phyloP scores from a whole-genome alignment of 2,888 invertebrate species.

The Meta bourneti region DNA sequence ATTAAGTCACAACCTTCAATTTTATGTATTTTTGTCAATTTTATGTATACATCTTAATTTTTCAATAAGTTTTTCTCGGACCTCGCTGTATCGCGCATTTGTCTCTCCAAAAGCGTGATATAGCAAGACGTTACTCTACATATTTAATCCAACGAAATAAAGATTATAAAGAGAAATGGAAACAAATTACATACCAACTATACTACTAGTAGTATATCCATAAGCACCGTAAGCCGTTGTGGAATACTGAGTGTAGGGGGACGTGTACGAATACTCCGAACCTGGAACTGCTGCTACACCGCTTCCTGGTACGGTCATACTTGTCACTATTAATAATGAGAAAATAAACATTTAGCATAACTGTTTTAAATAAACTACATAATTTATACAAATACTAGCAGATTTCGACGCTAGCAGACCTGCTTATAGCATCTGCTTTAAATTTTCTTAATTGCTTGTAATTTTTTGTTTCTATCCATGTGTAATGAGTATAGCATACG shows the following conservation, averaged over 20 bases:
- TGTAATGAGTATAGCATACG: no score
- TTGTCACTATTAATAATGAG: conserved; percentile 64
- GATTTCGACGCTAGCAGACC: not conserved
- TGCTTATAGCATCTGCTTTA: no score
- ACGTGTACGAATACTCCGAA: conserved; percentile 87
- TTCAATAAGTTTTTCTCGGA: no score
- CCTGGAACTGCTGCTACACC: conserved; percentile 83
- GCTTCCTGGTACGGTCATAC: conserved; percentile 77
- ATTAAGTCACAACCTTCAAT: no score
- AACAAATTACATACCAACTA: conserved; percentile 83
- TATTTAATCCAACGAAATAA: no score
- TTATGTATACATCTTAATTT: no score
- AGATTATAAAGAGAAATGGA: no score
- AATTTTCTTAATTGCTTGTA: not conserved
- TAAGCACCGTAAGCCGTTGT: conserved; percentile 83
- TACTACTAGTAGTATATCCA: conserved; percentile 82
- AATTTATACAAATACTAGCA: not conserved
- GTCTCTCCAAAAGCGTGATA: no score
- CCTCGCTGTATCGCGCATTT: no score
- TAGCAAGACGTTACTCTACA: no score
- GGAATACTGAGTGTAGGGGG: conserved; percentile 89
- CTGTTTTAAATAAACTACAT: not conserved
- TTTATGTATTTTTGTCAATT: no score
- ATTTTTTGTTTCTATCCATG: no score
- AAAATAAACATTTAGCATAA: not conserved